These are phyloP conservation scores for Calyptomena viridis DNA, from an alignment of 2,113 vertebrate genomes.

Conservation along the genomic window DNA sequence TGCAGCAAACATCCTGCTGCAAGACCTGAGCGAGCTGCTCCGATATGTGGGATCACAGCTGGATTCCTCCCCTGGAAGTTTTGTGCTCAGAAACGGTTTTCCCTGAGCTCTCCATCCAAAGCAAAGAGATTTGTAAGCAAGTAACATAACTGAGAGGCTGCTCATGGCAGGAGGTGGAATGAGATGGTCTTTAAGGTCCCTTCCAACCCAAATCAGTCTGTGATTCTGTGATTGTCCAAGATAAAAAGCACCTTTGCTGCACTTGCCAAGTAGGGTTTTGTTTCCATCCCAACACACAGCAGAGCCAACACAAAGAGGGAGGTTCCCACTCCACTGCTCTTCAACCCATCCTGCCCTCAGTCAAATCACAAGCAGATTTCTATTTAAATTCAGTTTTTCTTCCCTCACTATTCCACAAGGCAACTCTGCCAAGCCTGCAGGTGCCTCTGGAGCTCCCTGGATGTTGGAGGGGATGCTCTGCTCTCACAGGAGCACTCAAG, in stretches of 20 bases:
- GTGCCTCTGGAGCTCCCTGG: neutral
- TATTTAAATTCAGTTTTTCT: neutral
- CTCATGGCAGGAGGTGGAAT: neutral
- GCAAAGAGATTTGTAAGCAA: neutral
- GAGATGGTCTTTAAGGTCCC: neutral
- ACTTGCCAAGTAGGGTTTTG: neutral
- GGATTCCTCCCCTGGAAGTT: neutral
- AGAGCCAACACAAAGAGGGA: fast-evolving
- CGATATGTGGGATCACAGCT: fast-evolving
- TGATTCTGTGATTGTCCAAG: neutral
- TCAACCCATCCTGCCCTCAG: neutral
- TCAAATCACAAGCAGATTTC: neutral
- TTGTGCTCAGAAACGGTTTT: neutral
- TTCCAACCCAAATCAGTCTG: neutral
- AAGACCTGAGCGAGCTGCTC: fast-evolving
- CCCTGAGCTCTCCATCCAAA: neutral
- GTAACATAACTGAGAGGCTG: neutral
- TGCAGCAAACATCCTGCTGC: neutral
- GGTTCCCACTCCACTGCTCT: neutral
- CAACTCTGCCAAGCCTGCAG: neutral
- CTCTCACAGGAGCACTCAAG: neutral
- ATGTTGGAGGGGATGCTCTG: neutral
- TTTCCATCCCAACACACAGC: neutral
- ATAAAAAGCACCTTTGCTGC: neutral
- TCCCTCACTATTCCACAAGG: neutral